Evolutionary conservation across 2,888 invertebrate species (phyloP).

Genomic region (Tinea semifulvella): DNA sequence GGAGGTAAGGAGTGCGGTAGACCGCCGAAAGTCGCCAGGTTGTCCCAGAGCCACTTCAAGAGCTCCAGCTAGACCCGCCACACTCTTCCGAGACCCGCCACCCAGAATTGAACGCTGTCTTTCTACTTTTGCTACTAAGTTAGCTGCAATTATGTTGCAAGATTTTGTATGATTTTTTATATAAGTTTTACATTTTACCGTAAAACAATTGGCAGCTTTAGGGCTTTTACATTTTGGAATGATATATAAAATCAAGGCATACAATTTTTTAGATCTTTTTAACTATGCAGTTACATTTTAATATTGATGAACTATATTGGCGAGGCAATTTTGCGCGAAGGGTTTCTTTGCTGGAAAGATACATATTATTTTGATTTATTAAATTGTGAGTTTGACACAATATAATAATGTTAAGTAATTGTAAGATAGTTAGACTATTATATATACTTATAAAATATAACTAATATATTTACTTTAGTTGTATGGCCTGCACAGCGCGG

Average conservation of each 20-base stretch:
- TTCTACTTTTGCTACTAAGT: no score
- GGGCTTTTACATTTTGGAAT: no score
- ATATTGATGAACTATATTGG: constrained; percentile 7
- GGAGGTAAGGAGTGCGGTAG: constrained; percentile 53
- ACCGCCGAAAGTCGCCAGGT: constrained; percentile 56
- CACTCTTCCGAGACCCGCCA: neutral
- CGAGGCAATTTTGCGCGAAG: constrained; percentile 28
- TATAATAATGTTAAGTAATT: constrained; percentile 62
- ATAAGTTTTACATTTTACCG: no score
- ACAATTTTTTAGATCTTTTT: no score
- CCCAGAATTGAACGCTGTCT: no score
- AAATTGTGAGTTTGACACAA: constrained; percentile 37
- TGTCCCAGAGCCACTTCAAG: constrained; percentile 49
- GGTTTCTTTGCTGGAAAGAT: constrained; percentile 31
- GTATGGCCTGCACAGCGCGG: neutral
- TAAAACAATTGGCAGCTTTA: no score
- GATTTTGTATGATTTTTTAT: no score
- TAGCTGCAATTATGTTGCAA: no score
- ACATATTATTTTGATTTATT: constrained; percentile 58
- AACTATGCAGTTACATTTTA: no score
- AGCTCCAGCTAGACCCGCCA: constrained; percentile 46
- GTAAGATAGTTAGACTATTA: constrained; percentile 49
- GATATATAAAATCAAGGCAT: no score
- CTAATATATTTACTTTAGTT: constrained; percentile 36
- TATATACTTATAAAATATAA: constrained; percentile 40